These are phyloP conservation scores for Eciton burchellii DNA, from an alignment of 1,140 invertebrate species.

Conservation along the genomic window DNA sequence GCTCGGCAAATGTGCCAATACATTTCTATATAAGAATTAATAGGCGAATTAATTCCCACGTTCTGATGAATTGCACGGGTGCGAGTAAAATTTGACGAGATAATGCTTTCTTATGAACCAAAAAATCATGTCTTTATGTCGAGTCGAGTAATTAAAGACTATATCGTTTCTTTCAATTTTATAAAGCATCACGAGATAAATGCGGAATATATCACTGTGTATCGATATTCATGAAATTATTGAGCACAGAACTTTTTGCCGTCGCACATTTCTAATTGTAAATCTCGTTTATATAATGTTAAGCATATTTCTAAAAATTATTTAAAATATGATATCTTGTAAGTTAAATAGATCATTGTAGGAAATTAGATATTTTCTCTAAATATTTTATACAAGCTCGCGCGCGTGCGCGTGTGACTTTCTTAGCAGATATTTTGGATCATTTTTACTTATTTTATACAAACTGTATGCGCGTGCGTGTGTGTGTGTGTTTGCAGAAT, in stretches of 20 bases:
- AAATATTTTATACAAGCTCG: too few relatives aligned
- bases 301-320: not conserved
- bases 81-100: not conserved
- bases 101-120: slow-evolving; percentile 14
- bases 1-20: slow-evolving; percentile 16
- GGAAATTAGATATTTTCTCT: not conserved
- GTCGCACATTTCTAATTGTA: not conserved
- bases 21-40: not conserved
- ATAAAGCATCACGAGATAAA: not conserved
- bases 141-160: slow-evolving; percentile 26
- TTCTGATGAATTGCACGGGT: not conserved
- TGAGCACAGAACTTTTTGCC: not conserved
- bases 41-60: not conserved
- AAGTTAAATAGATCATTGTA: not conserved
- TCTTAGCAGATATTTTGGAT: slow-evolving; percentile 2
- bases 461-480: not conserved
- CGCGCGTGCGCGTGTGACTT: not conserved
- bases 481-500: too few relatives aligned
- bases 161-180: not conserved
- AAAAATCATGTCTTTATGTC: slow-evolving; percentile 16
- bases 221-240: not conserved
- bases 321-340: not conserved
- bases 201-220: too few relatives aligned
- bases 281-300: not conserved
- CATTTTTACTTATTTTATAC: not conserved